A percentile compares a stretch with the other conserved stretches of the same genome.
Evolutionary conservation across 2,888 invertebrate species (phyloP).

Genomic region (Noctua comes): DNA sequence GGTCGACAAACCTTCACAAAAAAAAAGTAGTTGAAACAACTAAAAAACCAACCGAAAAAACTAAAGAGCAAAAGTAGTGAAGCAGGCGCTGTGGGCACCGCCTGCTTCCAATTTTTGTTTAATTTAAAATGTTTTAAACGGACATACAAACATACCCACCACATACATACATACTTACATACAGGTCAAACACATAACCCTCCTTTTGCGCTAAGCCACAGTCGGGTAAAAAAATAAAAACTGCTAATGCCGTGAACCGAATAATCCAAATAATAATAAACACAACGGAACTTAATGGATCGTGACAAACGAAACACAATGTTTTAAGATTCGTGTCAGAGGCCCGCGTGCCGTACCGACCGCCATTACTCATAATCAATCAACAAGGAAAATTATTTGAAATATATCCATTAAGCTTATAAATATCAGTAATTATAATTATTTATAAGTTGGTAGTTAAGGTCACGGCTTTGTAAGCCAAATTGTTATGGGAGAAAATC

Average conservation of each 20-base stretch:
- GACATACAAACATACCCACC: too few relatives aligned
- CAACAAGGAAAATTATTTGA: slow-evolving; percentile 53
- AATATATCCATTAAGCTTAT: slow-evolving; percentile 42
- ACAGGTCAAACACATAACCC: too few relatives aligned
- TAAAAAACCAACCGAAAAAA: too few relatives aligned
- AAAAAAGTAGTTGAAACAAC: too few relatives aligned
- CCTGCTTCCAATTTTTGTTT: too few relatives aligned
- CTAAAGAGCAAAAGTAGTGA: too few relatives aligned
- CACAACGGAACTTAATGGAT: slow-evolving; percentile 48
- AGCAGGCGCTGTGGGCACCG: too few relatives aligned
- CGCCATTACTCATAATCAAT: slow-evolving; percentile 64
- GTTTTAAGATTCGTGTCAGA: slow-evolving; percentile 54
- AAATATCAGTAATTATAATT: slow-evolving; percentile 52
- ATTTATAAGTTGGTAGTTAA: slow-evolving; percentile 32
- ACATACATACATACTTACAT: too few relatives aligned
- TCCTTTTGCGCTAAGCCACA: too few relatives aligned
- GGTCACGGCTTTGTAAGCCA: slow-evolving; percentile 29
- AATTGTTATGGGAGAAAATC: slow-evolving; percentile 30
- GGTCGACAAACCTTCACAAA: background rate
- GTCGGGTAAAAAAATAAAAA: background rate
- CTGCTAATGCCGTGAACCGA: background rate
- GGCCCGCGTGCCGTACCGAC: slow-evolving; percentile 33
- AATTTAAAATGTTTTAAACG: too few relatives aligned
- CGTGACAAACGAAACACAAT: slow-evolving; percentile 50
- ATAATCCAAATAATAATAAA: slow-evolving; percentile 22